Evolutionary conservation across 2,888 invertebrate genomes (phyloP), one percentile per base, ranked within the genome.

Genomic region (Caenorhabditis wallacei): DNA sequence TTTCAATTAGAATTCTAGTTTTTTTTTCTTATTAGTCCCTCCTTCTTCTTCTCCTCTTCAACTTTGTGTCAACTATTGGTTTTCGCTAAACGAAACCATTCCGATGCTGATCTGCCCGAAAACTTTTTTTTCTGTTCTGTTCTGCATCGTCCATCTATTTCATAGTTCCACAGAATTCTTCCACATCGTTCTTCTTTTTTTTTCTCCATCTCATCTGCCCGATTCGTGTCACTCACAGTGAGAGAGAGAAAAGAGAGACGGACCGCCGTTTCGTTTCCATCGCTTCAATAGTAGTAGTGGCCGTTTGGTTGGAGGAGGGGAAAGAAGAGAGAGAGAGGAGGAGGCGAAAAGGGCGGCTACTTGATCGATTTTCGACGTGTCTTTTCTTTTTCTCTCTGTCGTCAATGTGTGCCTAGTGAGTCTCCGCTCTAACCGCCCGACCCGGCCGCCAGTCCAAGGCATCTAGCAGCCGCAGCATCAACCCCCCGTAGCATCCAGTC

Each of bases 311-410:
- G n/a, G 2, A 18, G 46, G 1, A 18, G 53, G 11, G 53, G 24
- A 8, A 53, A 24, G 10, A 11, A 11, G 43, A 11, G 13, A 5
- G 2, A 43, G 30, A 30, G 30, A 8, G n/a, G 4, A 3, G 46
- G 7, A 13, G 53, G 24, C 20, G 11, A 8, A 53, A 24, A 40
- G 40, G 46, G 56, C 64, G 56, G 51, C 59, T 61, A 68, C 76
- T 76, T 76, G 76, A 76, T 76, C 76, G 76, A 76, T 76, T 76
- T 69, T 61, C 76, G 76, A 76, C 76, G 76, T 76, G 76, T 76
- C 68, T 66, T 61, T 48, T 51, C 61, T 37, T 40, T 35, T 61
- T 22, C 22, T 35, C 35, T 57, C 10, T 24, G 24, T n/a, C n/a
- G n/a, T 66, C 66, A 35, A 64, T 64, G 64, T 64, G 64, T 64